Base-by-base conservation (phyloP, 2,113 vertebrate species). In the Circaetus cinerascens region DNA sequence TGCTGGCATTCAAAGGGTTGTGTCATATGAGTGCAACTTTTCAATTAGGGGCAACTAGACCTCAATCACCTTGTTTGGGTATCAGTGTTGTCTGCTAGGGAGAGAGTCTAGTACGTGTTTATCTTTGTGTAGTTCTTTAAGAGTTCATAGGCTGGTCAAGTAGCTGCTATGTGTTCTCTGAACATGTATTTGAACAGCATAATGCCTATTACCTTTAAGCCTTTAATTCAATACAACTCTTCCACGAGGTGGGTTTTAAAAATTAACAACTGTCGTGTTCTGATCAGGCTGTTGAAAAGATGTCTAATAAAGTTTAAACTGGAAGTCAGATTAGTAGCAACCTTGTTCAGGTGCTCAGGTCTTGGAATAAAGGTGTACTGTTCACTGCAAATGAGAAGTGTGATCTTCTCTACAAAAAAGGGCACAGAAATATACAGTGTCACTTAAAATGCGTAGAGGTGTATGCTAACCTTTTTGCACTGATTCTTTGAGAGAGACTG, bases 361-460 rank as follows among this genome's bases (percentile, higher is more conserved):
- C 63, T 89, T 77, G 22, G 74, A 79, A 95, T 73, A 87, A 91
- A 71, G 45, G 36, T 85, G 34, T 64, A 69, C 66, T 68, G 62
- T 87, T 91, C 27, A 21, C 56, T 85, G 55, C 78, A 95, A 85
- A 55, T 7, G 11, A 87, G 91, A 93, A 87, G 51, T 80, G 32
- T 62, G 45, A 91, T 92, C 73, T 51, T 66, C 63, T 26, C 48
- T 69, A 89, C 81, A 89, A 80, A 97, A 95, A 95, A 84, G 68
- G 69, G n/a, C 88, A 76, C 48, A 81, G 82, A 86, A 83, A 81
- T 93, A 84, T 87, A 97, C 55, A 51, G 88, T 97, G 57, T 96
- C 96, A 87, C 85, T 83, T 95, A 95, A 93, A 91, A 96, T 95
- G 78, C 48, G 0, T 13, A n/a, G 57, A 75, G 68, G 30, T 77